These are phyloP conservation scores for Argyresthia goedartella DNA, from an alignment of 2,888 invertebrate species.

Conservation along the genomic window DNA sequence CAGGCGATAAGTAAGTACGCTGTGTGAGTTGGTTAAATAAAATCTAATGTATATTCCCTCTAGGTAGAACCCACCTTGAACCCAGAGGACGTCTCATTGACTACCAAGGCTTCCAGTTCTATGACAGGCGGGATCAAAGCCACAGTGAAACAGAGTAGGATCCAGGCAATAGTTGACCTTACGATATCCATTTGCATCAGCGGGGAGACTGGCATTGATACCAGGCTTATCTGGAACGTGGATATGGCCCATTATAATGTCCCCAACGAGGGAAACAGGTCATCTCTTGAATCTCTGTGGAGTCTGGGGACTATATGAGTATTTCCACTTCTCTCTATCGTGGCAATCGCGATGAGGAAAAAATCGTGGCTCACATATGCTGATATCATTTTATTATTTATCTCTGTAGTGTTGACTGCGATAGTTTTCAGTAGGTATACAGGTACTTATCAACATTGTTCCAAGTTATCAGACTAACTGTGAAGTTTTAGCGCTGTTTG, in stretches of 20 bases:
- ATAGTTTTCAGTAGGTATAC: too few relatives aligned
- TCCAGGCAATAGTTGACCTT: slow-evolving; percentile 27
- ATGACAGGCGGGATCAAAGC: slow-evolving; percentile 46
- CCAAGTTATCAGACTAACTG: too few relatives aligned
- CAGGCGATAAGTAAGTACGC: too few relatives aligned
- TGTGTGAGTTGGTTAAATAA: too few relatives aligned
- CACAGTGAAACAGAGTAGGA: slow-evolving; percentile 44
- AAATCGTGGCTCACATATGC: too few relatives aligned
- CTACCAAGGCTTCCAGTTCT: slow-evolving; percentile 41
- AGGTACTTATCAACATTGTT: too few relatives aligned
- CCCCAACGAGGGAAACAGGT: background rate
- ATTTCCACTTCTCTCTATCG: too few relatives aligned
- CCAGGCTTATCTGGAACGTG: slow-evolving; percentile 30
- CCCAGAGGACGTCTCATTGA: slow-evolving; percentile 30
- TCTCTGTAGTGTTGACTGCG: too few relatives aligned
- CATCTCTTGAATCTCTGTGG: background rate
- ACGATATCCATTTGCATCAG: slow-evolving; percentile 41
- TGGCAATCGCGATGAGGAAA: too few relatives aligned
- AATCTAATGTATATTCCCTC: background rate
- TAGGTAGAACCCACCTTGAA: slow-evolving; percentile 31
- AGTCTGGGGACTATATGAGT: too few relatives aligned
- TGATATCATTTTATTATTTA: too few relatives aligned
- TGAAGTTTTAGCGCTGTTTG: too few relatives aligned
- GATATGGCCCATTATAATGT: background rate
- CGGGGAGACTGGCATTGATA: slow-evolving; percentile 52